Base-by-base conservation (phyloP, 2,797 vertebrate species). In the Lutjanus argentimaculatus region DNA sequence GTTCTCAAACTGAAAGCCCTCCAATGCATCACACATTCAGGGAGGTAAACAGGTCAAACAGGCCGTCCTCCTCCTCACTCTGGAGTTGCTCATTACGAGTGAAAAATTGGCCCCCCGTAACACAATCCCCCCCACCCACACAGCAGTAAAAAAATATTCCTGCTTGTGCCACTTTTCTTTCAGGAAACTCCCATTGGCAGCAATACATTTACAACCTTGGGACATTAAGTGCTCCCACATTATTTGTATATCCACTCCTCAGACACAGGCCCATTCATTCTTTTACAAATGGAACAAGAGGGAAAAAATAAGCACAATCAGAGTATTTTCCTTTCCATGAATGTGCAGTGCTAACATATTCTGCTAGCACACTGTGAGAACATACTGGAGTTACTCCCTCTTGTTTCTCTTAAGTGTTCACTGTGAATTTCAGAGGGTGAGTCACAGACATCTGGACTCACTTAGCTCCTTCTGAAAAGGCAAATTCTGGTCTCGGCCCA, bases 371-470 rank as follows among this genome's bases (percentile, higher is more conserved):
- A 80, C 45, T 51, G 78, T 88, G 83, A 53, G 79, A 88, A 85
- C 85, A 75, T 51, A 25, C 57, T 45, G 68, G 21, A 73, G 65
- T 79, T 58, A 22, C 80, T 82, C 72, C 43, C 74, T 75, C 75
- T 67, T 77, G 77, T 85, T 91, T 72, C 82, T 82, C 67, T 75
- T 63, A 58, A 77, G 82, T 88, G 74, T 90, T 91, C 88, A 30
- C 63, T 86, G 80, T 84, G 77, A 81, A 69, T 84, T 73, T 72
- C 75, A n/a, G 10, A 77, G 81, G 45, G 82, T 92, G 90, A 93
- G 82, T 93, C 92, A 93, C 48, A 63, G 52, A 91, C 96, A 96
- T 96, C 94, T 96, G 95, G 94, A 91, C 81, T 89, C 83, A 75
- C 79, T 96, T 95, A 86, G 79, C 84, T 75, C 30, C 63, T 64